Evolutionary conservation across 2,888 invertebrate genomes (phyloP), one percentile per base, ranked within the genome.

Genomic region (Subacronicta megacephala): DNA sequence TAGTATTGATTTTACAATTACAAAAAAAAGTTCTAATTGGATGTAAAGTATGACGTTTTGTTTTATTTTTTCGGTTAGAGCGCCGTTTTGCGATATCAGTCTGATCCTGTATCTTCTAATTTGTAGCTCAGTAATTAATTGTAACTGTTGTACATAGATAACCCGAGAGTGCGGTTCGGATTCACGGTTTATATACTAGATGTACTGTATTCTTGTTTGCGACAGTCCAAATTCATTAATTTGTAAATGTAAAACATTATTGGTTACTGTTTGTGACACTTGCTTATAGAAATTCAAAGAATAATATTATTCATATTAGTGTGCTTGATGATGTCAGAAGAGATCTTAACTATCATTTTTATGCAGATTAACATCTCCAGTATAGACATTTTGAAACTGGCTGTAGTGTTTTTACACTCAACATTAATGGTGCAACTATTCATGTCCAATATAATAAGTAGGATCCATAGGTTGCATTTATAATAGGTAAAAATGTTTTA

Each of bases 91-190:
- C n/a, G 31, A 31, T n/a, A 31, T 29, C 29, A 29, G 29, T 29
- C 4, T 12, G n/a, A 26, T 2, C 10, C 26, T 16, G 26, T 41
- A 38, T 58, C 26, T 47, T 47, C 12, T 70, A 45, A 49, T 52
- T 45, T 47, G 15, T 53, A 56, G 23, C 37, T 51, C 12, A 15
- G 15, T 56, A 51, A 44, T 18, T 51, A 20, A 47, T 23, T 33
- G 37, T 41, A 26, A 45, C n/a, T 20, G 29, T 42, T 72, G 72
- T 75, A 75, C 41, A 75, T 75, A 72, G 29, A 75, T 75, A 72
- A 23, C 35, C 29, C 12, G 35, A 46, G 33, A 33, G 52, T 43
- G 54, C 59, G 47, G 59, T 50, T 44, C 17, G 23, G 47, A 40
- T 33, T 52, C 37, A 38, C 35, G 40, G 17, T 44, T 42, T 40